Conservation (phyloP, 2,797 vertebrate genomes). For the Cynopterus sphinx region DNA sequence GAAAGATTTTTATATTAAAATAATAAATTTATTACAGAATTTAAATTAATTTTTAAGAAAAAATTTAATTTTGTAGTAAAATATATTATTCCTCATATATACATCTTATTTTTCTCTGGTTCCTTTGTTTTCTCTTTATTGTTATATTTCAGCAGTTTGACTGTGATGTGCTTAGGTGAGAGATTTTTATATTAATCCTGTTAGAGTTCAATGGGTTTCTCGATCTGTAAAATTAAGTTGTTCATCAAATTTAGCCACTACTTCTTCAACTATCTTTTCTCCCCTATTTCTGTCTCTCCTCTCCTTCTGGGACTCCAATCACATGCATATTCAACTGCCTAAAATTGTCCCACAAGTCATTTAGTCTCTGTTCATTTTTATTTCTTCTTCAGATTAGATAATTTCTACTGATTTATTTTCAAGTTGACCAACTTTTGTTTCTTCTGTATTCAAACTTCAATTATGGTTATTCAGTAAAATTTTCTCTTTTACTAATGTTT, state of each 20-base stretch:
- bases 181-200: background rate
- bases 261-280: background rate
- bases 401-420: background rate
- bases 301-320: background rate
- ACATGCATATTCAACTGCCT: background rate
- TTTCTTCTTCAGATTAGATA: background rate
- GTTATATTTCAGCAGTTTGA: background rate
- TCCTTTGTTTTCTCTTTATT: background rate
- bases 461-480: background rate
- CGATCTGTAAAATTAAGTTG: background rate
- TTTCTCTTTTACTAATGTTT: conserved; percentile 24
- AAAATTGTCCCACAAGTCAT: background rate
- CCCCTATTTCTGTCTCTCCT: background rate
- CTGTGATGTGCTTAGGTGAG: background rate
- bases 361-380: background rate
- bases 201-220: background rate
- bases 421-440: background rate
- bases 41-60: background rate
- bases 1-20: background rate
- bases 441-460: background rate
- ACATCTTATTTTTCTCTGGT: background rate
- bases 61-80: background rate
- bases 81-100: background rate
- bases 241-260: background rate
- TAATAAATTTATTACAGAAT: background rate